Evolutionary conservation across 2,113 vertebrate species (phyloP), one percentile per base, ranked within the genome.

Genomic region (Excalfactoria chinensis): DNA sequence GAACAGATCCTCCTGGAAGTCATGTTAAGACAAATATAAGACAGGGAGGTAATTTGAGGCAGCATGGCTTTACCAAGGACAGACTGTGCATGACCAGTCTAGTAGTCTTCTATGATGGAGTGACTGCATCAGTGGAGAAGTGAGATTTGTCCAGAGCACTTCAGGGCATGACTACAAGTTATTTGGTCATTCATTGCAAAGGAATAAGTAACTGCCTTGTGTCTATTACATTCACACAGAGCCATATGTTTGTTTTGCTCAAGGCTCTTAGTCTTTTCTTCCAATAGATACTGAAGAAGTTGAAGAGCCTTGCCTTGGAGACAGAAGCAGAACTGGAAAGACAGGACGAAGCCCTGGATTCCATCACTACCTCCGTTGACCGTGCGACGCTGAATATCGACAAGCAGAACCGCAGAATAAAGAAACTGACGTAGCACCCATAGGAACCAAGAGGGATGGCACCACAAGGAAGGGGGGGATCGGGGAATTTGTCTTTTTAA

Each of bases 251-350:
- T 2, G 0, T 3, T 3, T 30, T 0, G 2, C 62, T 82, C 41
- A 17, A 14, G 25, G 4, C 35, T 84, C 56, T 60, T 9, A 1
- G 7, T 8, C 13, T 66, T 71, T 55, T 76, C 71, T 68, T 58
- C 32, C 13, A 4, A n/a, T 95, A 99, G 99, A 99, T 99, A 95
- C 97, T 99, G n/a, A 90, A 97, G 96, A 98, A 98, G 89, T 97
- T 99, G 78, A 99, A 99, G 96, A 97, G 96, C 63, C 98, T 99
- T 4, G 99, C 99, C 26, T 93, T 99, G 96, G 99, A 99, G 78
- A 97, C 98, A 0, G 98, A 99, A 67, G 97, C 97, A 0, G 99
- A 99, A 96, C 97, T 99, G 93, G 98, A 99, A 58, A 94, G 98
- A 5, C 99, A 99, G 95, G 99, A 99, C 0, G 98, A 99, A 49